These are phyloP conservation scores for Paracyclopina nana DNA, from an alignment of 1,140 invertebrate genomes.

Conservation along the genomic window DNA sequence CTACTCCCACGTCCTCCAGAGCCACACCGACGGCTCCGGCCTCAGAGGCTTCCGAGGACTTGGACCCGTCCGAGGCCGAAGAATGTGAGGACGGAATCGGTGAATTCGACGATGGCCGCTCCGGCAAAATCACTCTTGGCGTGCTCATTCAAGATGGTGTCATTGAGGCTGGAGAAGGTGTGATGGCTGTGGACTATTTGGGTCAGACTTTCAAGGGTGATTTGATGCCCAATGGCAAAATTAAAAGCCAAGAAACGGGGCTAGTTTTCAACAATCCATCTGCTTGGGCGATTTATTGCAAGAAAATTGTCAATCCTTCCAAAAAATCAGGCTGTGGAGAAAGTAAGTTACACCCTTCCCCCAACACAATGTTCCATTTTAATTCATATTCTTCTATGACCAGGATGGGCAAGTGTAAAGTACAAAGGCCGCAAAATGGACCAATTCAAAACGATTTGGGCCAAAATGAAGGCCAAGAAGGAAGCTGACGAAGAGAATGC, in stretches of 20 bases:
- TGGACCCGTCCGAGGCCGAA: background rate
- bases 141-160: constrained; percentile 59
- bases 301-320: constrained; percentile 67
- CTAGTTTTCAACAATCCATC: constrained; percentile 71
- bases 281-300: constrained; percentile 76
- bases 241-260: constrained; percentile 64
- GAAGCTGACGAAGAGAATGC: background rate
- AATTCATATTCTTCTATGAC: no score
- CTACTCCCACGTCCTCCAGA: background rate
- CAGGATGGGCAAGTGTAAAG: constrained; percentile 28
- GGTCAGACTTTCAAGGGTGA: constrained; percentile 75
- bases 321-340: constrained; percentile 80
- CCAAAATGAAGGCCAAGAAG: constrained; percentile 36
- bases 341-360: no score
- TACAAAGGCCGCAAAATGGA: constrained; percentile 67
- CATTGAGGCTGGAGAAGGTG: constrained; percentile 50
- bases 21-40: background rate
- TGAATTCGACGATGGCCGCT: background rate
- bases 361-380: constrained; percentile 32
- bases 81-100: background rate
- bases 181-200: constrained; percentile 70
- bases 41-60: background rate
- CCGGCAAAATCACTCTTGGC: constrained; percentile 42
- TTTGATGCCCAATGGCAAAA: constrained; percentile 61
- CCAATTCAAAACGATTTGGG: constrained; percentile 62